A percentile compares a stretch with the other conserved stretches of the same genome.
Evolutionary conservation across 2,113 vertebrate species (phyloP).

Genomic region (Calonectris borealis): DNA sequence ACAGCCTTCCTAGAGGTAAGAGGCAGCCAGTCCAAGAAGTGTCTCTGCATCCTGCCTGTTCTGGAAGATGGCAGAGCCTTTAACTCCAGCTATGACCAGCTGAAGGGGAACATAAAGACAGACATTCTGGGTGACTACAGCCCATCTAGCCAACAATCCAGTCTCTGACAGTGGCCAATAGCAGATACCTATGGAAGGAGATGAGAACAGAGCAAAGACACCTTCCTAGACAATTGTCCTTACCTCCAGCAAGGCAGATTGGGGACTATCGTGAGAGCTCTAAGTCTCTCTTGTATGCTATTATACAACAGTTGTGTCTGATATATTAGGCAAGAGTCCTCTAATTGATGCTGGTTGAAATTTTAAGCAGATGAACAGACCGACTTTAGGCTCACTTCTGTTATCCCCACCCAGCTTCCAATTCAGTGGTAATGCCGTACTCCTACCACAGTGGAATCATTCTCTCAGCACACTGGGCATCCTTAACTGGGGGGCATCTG

Average conservation of each 20-base stretch:
- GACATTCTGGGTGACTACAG: neutral
- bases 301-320: neutral
- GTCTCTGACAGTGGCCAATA: neutral
- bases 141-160: neutral
- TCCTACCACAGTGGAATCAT: accelerated
- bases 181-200: neutral
- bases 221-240: neutral
- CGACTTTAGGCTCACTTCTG: neutral
- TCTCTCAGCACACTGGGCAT: neutral
- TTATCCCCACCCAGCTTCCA: neutral
- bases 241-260: neutral
- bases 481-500: neutral
- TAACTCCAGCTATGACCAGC: neutral
- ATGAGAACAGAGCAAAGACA: neutral
- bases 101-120: neutral
- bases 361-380: neutral
- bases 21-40: neutral
- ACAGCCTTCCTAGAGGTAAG: neutral
- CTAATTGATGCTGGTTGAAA: neutral
- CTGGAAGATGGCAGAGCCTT: neutral
- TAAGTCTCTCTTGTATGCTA: neutral
- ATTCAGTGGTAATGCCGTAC: neutral
- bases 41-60: neutral
- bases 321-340: neutral
- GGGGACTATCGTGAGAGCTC: neutral